These are phyloP conservation scores for Brachionus calyciflorus DNA, from an alignment of 1,140 invertebrate species.

Conservation along the genomic window DNA sequence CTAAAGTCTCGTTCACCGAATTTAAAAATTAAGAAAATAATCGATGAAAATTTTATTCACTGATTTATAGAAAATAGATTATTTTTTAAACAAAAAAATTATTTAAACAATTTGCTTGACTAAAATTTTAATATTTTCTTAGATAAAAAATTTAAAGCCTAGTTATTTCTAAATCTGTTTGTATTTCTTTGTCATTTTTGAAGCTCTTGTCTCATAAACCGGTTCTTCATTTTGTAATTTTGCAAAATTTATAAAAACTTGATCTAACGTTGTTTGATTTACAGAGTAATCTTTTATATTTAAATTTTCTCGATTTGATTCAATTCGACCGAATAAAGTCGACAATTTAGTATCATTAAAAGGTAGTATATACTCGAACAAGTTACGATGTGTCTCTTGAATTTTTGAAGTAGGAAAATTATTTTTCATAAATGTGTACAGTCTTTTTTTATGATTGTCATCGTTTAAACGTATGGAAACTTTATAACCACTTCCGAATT, in stretches of 20 bases:
- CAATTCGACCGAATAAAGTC: slow-evolving; percentile 59
- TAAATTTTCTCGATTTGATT: slow-evolving; percentile 53
- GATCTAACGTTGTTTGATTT: slow-evolving; percentile 64
- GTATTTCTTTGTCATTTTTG: too few species aligned
- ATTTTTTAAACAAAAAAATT: too few species aligned
- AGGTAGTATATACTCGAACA: slow-evolving; percentile 70
- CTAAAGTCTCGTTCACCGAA: too few species aligned
- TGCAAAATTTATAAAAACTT: slow-evolving; percentile 60
- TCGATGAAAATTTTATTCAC: too few species aligned
- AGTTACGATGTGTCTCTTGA: slow-evolving; percentile 72
- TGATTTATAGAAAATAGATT: too few species aligned
- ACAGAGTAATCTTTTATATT: slow-evolving; percentile 64
- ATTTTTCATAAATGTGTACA: slow-evolving; percentile 53
- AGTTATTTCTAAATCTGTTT: too few species aligned
- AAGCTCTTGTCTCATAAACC: background rate
- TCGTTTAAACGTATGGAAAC: slow-evolving; percentile 50
- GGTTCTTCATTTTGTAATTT: slow-evolving; percentile 53
- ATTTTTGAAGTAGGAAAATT: slow-evolving; percentile 55
- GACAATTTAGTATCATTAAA: slow-evolving; percentile 52
- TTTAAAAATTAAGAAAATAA: too few species aligned
- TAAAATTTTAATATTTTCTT: too few species aligned
- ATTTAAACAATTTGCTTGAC: too few species aligned
- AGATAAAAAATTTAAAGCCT: too few species aligned
- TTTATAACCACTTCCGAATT: slow-evolving; percentile 58
- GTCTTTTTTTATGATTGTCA: slow-evolving; percentile 47